Conservation (phyloP, 2,113 vertebrate genomes). For the Candoia aspera region DNA sequence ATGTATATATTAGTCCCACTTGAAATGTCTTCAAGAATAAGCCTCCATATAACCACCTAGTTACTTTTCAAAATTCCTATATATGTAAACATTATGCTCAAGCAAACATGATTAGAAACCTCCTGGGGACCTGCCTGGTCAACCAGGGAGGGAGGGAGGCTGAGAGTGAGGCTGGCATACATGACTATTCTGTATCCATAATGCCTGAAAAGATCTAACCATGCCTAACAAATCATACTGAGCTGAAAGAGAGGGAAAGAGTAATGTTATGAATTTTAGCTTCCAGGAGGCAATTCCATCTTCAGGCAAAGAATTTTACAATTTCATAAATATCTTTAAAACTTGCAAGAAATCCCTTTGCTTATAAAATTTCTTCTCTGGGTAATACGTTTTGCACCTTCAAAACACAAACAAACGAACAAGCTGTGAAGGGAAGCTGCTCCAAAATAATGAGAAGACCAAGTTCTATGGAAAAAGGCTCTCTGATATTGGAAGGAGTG, state of each 20-base stretch:
- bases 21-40: neutral
- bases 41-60: neutral
- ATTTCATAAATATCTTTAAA: neutral
- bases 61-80: neutral
- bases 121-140: neutral
- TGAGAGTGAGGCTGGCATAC: neutral
- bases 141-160: neutral
- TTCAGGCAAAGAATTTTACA: neutral
- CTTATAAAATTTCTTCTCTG: slow-evolving; percentile 3
- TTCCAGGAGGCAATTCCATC: neutral
- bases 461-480: neutral
- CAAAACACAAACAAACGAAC: neutral
- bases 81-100: neutral
- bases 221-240: neutral
- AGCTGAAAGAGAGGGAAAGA: too few species aligned
- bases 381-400: neutral
- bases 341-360: neutral
- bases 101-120: neutral
- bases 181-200: neutral
- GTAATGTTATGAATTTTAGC: slow-evolving; percentile 2
- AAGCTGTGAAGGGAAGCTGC: neutral
- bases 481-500: neutral
- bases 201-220: neutral
- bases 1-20: neutral
- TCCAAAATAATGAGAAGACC: neutral